Conservation (phyloP, 2,888 invertebrate genomes). For the Taenaris catops region DNA sequence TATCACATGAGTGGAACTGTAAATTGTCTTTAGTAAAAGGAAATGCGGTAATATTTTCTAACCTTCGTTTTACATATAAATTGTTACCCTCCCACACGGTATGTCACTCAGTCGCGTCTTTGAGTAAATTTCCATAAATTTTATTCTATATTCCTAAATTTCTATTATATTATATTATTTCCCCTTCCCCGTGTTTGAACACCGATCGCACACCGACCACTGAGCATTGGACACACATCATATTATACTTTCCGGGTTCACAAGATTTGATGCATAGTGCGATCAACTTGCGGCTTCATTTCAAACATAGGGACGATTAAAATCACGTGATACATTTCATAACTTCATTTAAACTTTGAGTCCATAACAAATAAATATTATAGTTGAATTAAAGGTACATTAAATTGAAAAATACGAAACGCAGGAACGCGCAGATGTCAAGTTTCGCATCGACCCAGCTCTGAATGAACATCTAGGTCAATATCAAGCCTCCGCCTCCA, state of each 20-base stretch:
- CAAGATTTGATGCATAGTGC: conserved; percentile 12
- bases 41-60: no score
- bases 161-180: no score
- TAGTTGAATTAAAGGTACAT: conserved; percentile 46
- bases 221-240: conserved; percentile 41
- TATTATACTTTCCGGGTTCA: conserved; percentile 40
- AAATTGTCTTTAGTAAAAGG: no score
- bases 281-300: conserved; percentile 21
- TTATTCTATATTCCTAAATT: no score
- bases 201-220: conserved; percentile 35
- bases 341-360: conserved; percentile 24
- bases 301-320: conserved; percentile 8
- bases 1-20: no score
- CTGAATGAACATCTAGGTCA: conserved; percentile 80
- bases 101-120: no score
- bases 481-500: conserved; percentile 69
- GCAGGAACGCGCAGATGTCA: conserved; percentile 78
- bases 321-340: conserved; percentile 8
- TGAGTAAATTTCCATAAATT: no score
- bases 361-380: conserved; percentile 39
- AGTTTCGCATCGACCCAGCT: conserved; percentile 79
- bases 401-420: conserved; percentile 66
- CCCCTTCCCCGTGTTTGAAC: no score
- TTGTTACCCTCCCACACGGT: no score
- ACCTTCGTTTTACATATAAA: no score